Conservation (phyloP, 2,113 vertebrate genomes). For the Lonchura striata region DNA sequence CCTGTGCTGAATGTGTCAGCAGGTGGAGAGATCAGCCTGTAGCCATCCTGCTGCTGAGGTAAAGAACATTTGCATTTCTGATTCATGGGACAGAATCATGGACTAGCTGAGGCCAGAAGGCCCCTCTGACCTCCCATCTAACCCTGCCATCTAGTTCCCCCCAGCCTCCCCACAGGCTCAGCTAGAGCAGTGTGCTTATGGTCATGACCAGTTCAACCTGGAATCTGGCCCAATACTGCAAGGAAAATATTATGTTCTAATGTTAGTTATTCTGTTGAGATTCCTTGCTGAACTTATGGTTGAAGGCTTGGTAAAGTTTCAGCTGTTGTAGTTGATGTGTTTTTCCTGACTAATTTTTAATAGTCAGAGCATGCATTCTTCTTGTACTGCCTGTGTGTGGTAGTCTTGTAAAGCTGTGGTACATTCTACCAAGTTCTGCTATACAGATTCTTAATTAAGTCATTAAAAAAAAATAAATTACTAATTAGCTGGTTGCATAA, state of each 20-base stretch:
- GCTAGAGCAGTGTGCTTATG: neutral
- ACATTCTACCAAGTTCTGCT: neutral
- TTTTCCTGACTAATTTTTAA: neutral
- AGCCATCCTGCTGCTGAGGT: neutral
- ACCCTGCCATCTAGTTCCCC: neutral
- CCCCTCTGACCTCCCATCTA: neutral
- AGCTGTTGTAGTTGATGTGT: neutral
- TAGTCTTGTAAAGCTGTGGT: conserved; percentile 44
- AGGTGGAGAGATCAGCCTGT: neutral
- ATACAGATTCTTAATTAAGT: neutral
- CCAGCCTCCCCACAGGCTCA: neutral
- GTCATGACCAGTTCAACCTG: neutral
- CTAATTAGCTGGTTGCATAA: neutral
- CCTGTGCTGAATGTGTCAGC: accelerated
- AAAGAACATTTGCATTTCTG: neutral
- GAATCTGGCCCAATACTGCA: neutral
- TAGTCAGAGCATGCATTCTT: neutral
- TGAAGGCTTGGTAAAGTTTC: neutral
- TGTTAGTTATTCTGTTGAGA: neutral
- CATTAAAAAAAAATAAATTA: neutral
- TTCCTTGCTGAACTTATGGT: neutral
- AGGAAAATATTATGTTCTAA: neutral
- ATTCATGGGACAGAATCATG: neutral
- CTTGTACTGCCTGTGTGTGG: conserved; percentile 25
- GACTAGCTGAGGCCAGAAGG: neutral